Conservation (phyloP, 2,888 invertebrate species). For the Choreutis nemorana region DNA sequence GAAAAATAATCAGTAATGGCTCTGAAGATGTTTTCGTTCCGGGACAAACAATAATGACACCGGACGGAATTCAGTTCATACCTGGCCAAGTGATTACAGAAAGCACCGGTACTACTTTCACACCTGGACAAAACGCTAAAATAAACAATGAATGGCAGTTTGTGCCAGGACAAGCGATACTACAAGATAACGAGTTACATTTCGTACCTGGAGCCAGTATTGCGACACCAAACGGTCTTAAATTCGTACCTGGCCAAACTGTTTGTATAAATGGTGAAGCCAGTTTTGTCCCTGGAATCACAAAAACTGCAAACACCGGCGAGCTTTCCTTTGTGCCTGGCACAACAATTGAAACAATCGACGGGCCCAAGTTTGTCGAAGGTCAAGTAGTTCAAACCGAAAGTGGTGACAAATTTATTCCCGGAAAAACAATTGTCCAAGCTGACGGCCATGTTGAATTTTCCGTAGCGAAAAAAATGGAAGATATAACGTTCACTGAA, state of each 20-base stretch:
- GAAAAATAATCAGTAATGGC: conserved; percentile 57
- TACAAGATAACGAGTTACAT: conserved; percentile 60
- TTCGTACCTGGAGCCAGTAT: conserved; percentile 73
- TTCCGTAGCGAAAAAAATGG: conserved; percentile 64
- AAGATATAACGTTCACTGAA: conserved; percentile 64
- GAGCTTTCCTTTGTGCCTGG: conserved; percentile 68
- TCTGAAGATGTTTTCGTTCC: conserved; percentile 65
- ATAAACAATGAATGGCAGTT: conserved; percentile 68
- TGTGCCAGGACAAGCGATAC: conserved; percentile 69
- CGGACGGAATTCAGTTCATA: conserved; percentile 69
- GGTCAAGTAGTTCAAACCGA: conserved; percentile 70
- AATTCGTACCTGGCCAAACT: conserved; percentile 73
- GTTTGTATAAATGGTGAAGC: conserved; percentile 56
- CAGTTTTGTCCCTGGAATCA: conserved; percentile 69
- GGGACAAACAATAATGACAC: conserved; percentile 68
- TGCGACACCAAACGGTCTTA: conserved; percentile 67
- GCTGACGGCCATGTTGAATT: conserved; percentile 64
- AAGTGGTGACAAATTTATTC: conserved; percentile 69
- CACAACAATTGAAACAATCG: conserved; percentile 67
- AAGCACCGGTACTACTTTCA: conserved; percentile 58
- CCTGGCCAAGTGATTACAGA: conserved; percentile 70
- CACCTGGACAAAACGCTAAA: conserved; percentile 70
- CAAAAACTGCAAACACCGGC: conserved; percentile 41
- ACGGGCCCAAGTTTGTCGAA: conserved; percentile 71
- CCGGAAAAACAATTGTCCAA: conserved; percentile 64